Evolutionary conservation across 2,113 vertebrate genomes (phyloP).

Genomic region (Drymodes brunneopygia): DNA sequence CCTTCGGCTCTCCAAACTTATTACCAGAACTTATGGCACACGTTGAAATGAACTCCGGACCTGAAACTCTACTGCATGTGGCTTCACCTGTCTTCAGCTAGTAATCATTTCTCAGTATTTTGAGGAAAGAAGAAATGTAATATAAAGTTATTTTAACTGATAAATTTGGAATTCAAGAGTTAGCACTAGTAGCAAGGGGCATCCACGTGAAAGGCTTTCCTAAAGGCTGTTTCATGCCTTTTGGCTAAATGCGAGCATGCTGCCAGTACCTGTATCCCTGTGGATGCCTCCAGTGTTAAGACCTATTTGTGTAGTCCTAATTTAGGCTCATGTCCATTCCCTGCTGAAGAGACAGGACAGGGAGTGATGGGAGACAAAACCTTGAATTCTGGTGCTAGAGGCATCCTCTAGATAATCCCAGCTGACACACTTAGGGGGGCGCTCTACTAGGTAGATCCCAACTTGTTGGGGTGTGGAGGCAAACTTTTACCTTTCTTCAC

Average conservation of each 20-base stretch:
- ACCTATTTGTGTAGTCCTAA: background rate
- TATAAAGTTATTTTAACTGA: background rate
- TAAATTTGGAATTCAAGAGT: background rate
- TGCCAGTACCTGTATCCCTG: background rate
- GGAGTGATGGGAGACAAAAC: background rate
- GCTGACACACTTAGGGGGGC: background rate
- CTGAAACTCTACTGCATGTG: background rate
- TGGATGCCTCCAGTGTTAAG: background rate
- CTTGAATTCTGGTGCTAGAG: background rate
- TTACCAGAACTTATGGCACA: background rate
- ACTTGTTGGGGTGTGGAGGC: background rate
- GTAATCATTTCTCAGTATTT: background rate
- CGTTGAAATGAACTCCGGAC: rapidly evolving
- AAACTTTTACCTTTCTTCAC: background rate
- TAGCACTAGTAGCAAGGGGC: background rate
- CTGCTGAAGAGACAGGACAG: background rate
- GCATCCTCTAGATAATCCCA: background rate
- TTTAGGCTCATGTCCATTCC: background rate
- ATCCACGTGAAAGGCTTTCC: background rate
- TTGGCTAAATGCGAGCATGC: background rate
- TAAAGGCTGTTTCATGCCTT: background rate
- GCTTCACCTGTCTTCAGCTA: background rate
- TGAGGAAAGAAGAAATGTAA: background rate
- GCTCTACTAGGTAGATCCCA: background rate
- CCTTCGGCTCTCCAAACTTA: background rate